Conservation (phyloP, 2,888 invertebrate species). For the Cyaniris semiargus region DNA sequence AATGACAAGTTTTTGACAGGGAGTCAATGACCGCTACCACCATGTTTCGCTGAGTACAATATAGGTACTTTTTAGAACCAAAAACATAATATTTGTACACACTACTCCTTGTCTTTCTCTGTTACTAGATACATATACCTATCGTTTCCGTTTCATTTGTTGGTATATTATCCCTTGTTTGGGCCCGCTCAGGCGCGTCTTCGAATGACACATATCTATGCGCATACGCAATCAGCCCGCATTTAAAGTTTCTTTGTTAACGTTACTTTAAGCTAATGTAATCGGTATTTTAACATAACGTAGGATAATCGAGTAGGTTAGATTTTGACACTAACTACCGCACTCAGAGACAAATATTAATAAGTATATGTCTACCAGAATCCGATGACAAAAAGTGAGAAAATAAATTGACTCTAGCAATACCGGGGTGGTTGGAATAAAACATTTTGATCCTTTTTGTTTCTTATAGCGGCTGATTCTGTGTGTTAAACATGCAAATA, state of each 20-base stretch:
- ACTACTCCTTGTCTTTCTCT: slow-evolving; percentile 36
- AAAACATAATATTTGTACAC: neutral
- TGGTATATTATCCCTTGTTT: slow-evolving; percentile 60
- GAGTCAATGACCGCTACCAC: too few relatives aligned
- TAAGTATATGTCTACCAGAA: too few relatives aligned
- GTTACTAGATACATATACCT: slow-evolving; percentile 53
- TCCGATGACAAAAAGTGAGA: too few relatives aligned
- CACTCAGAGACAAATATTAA: too few relatives aligned
- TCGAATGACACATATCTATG: slow-evolving; percentile 70
- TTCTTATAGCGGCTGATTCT: too few relatives aligned
- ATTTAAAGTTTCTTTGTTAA: slow-evolving; percentile 39
- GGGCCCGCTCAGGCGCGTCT: slow-evolving; percentile 65
- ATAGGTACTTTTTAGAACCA: neutral
- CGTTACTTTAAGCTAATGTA: neutral
- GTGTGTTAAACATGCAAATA: too few relatives aligned
- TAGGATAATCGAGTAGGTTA: neutral
- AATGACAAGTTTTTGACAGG: too few relatives aligned
- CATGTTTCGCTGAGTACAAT: too few relatives aligned
- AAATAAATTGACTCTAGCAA: too few relatives aligned
- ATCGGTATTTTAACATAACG: slow-evolving; percentile 16
- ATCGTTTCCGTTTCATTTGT: slow-evolving; percentile 66
- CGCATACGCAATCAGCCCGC: slow-evolving; percentile 75
- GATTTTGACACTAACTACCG: neutral
- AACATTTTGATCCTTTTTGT: too few relatives aligned
- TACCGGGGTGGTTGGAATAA: too few relatives aligned